Percentiles rank a stretch among this genome's conserved stretches.
Evolutionary conservation across 2,113 vertebrate genomes (phyloP).

Genomic region (Hyperoodon ampullatus): DNA sequence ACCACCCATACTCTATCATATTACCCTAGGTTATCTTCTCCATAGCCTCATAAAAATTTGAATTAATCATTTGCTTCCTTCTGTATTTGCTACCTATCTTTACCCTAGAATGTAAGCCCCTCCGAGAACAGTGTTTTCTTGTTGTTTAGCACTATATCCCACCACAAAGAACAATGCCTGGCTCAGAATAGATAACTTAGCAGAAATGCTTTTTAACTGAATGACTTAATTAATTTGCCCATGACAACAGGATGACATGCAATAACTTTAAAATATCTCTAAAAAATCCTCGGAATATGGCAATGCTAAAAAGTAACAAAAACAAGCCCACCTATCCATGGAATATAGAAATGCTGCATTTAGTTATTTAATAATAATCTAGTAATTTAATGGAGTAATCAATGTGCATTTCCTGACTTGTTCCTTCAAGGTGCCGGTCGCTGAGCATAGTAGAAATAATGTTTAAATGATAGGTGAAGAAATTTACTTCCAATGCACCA

Average conservation of each 20-base stretch:
- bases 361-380: conserved; percentile 7
- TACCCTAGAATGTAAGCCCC: neutral
- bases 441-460: neutral
- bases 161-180: neutral
- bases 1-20: neutral
- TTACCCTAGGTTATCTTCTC: neutral
- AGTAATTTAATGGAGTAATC: neutral
- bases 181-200: neutral
- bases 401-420: neutral
- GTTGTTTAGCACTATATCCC: neutral
- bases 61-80: neutral
- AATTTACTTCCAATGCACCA: neutral
- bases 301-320: neutral
- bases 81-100: neutral
- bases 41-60: neutral
- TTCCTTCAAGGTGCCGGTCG: neutral
- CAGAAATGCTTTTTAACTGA: neutral
- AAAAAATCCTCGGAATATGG: neutral
- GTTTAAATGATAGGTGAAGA: neutral
- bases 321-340: neutral
- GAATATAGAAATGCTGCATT: neutral
- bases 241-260: neutral
- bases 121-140: neutral
- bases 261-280: neutral
- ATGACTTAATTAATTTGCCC: neutral